Evolutionary conservation across 2,888 invertebrate genomes (phyloP).

Genomic region (Glyphotaelius pellucidus): DNA sequence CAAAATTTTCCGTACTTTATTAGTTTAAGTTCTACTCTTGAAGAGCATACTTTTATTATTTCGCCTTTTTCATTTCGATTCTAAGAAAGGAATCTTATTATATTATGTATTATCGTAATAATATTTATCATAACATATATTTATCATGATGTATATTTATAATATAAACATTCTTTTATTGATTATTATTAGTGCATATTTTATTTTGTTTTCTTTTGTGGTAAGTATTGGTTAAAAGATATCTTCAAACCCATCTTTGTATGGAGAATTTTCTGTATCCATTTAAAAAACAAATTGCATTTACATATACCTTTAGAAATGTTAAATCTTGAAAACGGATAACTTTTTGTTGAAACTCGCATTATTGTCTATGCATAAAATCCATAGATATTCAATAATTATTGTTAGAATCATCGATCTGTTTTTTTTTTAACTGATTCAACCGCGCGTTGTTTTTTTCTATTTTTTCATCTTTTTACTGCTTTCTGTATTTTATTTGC

Average conservation of each 20-base stretch:
- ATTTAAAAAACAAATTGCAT: neutral
- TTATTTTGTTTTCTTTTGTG: conserved; percentile 23
- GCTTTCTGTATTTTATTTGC: neutral
- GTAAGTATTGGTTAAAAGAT: conserved; percentile 11
- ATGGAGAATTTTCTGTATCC: neutral
- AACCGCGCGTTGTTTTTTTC: neutral
- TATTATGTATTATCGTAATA: no score
- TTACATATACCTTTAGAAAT: neutral
- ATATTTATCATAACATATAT: conserved; percentile 3
- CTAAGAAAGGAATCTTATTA: neutral
- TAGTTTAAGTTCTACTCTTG: conserved; percentile 52
- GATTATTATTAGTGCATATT: conserved; percentile 30
- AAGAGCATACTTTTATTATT: conserved; percentile 43
- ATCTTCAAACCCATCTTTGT: neutral
- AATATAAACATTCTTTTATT: conserved; percentile 8
- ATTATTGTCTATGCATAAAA: neutral
- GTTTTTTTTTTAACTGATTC: neutral
- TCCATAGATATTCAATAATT: neutral
- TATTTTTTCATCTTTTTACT: neutral
- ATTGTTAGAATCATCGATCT: neutral
- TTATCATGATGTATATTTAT: conserved; percentile 18
- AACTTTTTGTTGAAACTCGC: neutral
- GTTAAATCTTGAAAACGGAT: neutral
- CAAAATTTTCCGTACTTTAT: conserved; percentile 56
- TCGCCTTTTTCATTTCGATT: conserved; percentile 40